Base-by-base conservation (phyloP, 1,140 invertebrate genomes). In the Tetranychus urticae region DNA sequence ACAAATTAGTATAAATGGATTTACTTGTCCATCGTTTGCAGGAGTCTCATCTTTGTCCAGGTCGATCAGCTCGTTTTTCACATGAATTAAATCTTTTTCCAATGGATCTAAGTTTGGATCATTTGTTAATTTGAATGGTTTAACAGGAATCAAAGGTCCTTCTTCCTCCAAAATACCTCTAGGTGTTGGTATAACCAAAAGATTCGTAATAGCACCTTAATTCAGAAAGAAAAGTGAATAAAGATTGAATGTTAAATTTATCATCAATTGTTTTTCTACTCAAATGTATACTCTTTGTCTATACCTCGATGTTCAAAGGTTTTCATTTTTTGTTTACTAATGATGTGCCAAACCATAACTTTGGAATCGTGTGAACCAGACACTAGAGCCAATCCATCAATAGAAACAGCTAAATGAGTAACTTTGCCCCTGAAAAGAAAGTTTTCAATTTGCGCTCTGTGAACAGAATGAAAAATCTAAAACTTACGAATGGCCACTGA, bases 301-400 rank as follows among this genome's bases (percentile, higher is more conserved):
- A 42, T 67, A 72, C 71, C 71, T 71, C 83, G 85, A 65, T 84
- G 81, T 33, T 73, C 71, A 35, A 90, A 74, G 12, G 76, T 81
- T 63, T 79, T 77, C 12, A 84, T 71, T 58, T 82, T 78, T 67
- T 87, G 83, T 52, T 77, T 72, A 69, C 83, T 87, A 39, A 68
- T 68, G 45, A 88, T 79, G 65, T 90, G 80, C 86, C 87, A 91
- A 34, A 88, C 67, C 64, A 81, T 79, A 1, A 88, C 80, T 61
- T 74, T 77, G 35, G 77, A 76, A 74, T 87, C 85, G 62, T 78
- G 74, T 1, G 82, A 82, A 0, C 82, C 86, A 0, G 86, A 86
- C 6, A 85, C 70, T 12, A 92, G 70, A 12, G 77, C 75, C 7
- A 72, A 73, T 7, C 81, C 81, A 71, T 83, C 81, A 13, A 79